Evolutionary conservation across 2,797 vertebrate species (phyloP).

Genomic region (Champsocephalus esox): DNA sequence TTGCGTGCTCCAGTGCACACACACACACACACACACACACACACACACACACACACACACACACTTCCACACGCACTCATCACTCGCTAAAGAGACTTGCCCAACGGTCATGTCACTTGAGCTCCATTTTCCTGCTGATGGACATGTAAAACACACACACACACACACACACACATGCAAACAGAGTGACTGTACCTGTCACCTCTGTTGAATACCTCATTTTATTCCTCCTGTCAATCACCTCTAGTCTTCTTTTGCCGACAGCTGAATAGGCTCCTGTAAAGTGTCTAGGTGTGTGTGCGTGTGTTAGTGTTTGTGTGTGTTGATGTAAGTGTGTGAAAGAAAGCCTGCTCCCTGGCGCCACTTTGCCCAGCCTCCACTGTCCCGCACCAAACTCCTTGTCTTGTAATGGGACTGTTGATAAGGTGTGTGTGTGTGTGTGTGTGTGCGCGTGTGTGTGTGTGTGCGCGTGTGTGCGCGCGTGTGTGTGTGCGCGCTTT

Average conservation of each 20-base stretch:
- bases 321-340: conserved; percentile 28
- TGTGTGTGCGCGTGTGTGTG: conserved; percentile 3
- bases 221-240: conserved; percentile 81
- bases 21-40: conserved; percentile 19
- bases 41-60: conserved; percentile 10
- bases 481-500: neutral
- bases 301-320: conserved; percentile 45
- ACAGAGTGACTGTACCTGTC: conserved; percentile 76
- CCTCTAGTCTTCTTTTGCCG: conserved; percentile 75
- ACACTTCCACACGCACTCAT: conserved; percentile 22
- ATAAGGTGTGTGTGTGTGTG: conserved; percentile 44
- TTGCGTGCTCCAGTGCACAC: neutral
- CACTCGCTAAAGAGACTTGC: conserved; percentile 66
- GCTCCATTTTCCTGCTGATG: conserved; percentile 71
- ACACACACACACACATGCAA: conserved; percentile 53
- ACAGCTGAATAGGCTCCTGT: conserved; percentile 78
- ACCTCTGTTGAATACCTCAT: conserved; percentile 82
- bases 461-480: neutral
- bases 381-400: conserved; percentile 53
- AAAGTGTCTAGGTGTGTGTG: conserved; percentile 38
- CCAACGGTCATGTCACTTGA: conserved; percentile 68
- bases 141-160: conserved; percentile 60
- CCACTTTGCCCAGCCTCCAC: conserved; percentile 75
- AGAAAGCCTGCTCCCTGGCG: conserved; percentile 76
- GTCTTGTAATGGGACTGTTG: conserved; percentile 66